Evolutionary conservation across 1,140 invertebrate species (phyloP), one percentile per base, ranked within the genome.

Genomic region (Mylabris phalerata): DNA sequence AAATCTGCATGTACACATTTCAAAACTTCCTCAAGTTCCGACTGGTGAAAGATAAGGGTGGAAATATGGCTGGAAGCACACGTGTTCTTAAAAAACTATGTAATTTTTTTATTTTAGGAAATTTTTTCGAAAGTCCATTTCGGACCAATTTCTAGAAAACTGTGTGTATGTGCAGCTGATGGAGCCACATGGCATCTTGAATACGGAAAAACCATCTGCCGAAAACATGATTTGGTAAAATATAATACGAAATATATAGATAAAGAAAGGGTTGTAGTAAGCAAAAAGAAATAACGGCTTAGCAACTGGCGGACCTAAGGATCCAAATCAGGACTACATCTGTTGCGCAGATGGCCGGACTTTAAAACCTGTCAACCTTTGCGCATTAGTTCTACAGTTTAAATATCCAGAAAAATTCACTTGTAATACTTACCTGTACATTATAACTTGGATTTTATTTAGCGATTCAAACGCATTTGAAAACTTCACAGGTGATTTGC

Each of bases 311-410:
- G 57, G 51, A 54, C 51, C 51, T 45, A 54, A 63, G 66, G 63
- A 67, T 61, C 63, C 63, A 70, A 70, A 70, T 70, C 68, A 70
- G 67, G 65, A 66, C 64, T 65, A 61, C 68, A 70, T 70, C 68
- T 70, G 68, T 65, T 68, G 64, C 63, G 68, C 68, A 70, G 68
- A 68, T 70, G 68, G 68, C 46, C 50, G 52, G 63, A 61, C 66
- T 59, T 64, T 32, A 61, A 67, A 63, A 67, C 66, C 66, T 64
- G 60, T 58, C 48, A 54, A 54, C 51, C 57, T 58, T 59, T 48
- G 60, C 57, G 49, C 52, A 54, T 54, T 54, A 46, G 32, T 32
- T 41, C 43, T 46, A 54, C 54, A 50, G 56, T 48, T 66, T 47
- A 62, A 62, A 32, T 32, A 32, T 32, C 7, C 59, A 58, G 57